Percentiles rank a stretch among this genome's conserved stretches.
These are phyloP conservation scores for Lasius fuliginosus DNA, from an alignment of 2,888 invertebrate genomes.

Conservation along the genomic window DNA sequence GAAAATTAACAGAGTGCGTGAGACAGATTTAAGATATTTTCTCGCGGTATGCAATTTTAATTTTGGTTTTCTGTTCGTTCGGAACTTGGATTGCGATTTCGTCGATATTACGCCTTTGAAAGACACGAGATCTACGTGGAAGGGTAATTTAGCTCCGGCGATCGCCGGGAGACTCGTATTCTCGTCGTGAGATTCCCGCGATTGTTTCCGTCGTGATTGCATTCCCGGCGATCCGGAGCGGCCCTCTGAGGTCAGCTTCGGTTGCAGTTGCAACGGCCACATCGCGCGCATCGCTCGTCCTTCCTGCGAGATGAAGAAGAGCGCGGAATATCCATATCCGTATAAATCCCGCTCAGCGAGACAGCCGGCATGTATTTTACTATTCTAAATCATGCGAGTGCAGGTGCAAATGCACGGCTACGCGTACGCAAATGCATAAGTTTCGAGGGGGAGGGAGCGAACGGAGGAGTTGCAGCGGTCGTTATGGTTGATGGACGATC, in stretches of 20 bases:
- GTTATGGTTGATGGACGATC: slow-evolving; percentile 41
- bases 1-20: not conserved
- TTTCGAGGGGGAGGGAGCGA: not conserved
- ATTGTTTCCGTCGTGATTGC: slow-evolving; percentile 61
- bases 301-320: slow-evolving; percentile 38
- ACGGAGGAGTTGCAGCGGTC: slow-evolving; percentile 12
- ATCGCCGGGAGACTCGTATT: not conserved
- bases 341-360: slow-evolving; percentile 43
- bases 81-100: not conserved
- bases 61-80: not conserved
- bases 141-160: not conserved
- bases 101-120: not conserved
- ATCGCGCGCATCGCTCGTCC: slow-evolving; percentile 17
- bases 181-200: slow-evolving; percentile 41
- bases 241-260: slow-evolving; percentile 68
- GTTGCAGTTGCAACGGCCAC: slow-evolving; percentile 38
- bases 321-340: slow-evolving; percentile 5
- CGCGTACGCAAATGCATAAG: slow-evolving; percentile 13
- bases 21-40: not conserved
- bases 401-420: slow-evolving; percentile 19
- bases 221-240: slow-evolving; percentile 62
- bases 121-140: not conserved
- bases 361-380: not conserved
- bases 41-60: not conserved
- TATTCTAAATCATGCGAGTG: slow-evolving; percentile 24